Evolutionary conservation across 2,113 vertebrate genomes (phyloP), one percentile per base, ranked within the genome.

Genomic region (Sakesphorus luctuosus): DNA sequence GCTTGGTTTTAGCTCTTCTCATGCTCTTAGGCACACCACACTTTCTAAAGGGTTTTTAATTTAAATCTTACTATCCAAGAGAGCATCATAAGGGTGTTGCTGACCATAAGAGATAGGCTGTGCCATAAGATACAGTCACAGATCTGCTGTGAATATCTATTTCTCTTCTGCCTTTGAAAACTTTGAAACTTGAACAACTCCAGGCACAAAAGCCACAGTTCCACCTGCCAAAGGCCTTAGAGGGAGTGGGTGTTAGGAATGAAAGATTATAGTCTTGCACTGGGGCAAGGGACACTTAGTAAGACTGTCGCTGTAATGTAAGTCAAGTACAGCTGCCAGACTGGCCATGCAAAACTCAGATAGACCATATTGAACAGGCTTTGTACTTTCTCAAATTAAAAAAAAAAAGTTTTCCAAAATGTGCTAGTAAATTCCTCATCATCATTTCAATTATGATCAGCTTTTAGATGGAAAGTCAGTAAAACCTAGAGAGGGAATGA

Each of bases 391-490:
- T 68, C 55, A 72, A 76, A 5, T 8, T 11, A 40, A 12, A 49
- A 55, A 61, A 78, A 67, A 49, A 38, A 46, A 10, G 19, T 47
- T 90, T 75, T 76, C 35, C 31, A 89, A 94, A 81, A 81, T 56
- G 36, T 80, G 75, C 59, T 77, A 58, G 78, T 74, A 71, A 91
- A 74, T 78, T 63, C 56, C 33, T 82, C 43, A 35, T 84, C 9
- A 18, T 89, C 75, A 78, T 47, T 95, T 93, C 61, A 91, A 29
- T 72, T 66, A 36, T n/a, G 21, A 76, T 79, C 43, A 72, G 78
- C 47, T 87, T 95, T 83, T 71, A 81, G 23, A 78, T 55, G 63
- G 38, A 69, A 55, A 28, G 26, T 65, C 62, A 72, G 53, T 77
- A 83, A 88, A 92, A 77, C 25, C 10, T 66, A 49, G 77, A 76